Conservation (phyloP, 2,113 vertebrate genomes). For the Polypterus senegalus region DNA sequence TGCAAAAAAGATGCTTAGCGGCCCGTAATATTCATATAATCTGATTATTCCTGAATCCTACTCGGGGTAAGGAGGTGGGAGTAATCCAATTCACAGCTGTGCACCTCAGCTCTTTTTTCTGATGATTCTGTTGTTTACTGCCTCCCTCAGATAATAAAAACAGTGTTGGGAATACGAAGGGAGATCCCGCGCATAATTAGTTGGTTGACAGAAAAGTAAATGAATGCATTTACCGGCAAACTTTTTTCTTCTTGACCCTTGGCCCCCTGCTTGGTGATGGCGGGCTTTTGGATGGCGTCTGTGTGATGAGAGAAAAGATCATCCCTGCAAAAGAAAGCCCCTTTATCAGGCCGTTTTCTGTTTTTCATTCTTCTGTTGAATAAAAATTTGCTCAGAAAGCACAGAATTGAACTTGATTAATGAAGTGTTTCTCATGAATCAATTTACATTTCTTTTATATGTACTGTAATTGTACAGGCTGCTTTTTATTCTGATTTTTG, state of each 20-base stretch:
- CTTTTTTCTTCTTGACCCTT: no score
- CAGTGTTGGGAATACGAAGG: neutral
- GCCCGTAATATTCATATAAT: constrained; percentile 81
- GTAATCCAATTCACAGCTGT: constrained; percentile 44
- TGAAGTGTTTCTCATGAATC: constrained; percentile 35
- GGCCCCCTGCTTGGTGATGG: no score
- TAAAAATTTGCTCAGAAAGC: constrained; percentile 30
- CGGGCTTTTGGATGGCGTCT: no score
- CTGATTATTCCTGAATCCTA: constrained; percentile 76
- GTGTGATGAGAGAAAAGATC: no score
- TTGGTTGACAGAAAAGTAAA: neutral
- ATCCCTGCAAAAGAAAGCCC: no score
- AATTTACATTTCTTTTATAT: constrained; percentile 39
- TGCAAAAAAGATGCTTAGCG: constrained; percentile 80
- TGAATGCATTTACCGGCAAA: no score
- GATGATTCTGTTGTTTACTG: constrained; percentile 14
- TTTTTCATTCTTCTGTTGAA: constrained; percentile 35
- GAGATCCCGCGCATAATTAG: neutral
- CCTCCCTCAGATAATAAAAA: constrained; percentile 1
- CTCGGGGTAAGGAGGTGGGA: constrained; percentile 44
- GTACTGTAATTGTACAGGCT: no score
- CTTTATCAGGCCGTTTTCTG: no score
- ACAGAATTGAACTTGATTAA: constrained; percentile 31
- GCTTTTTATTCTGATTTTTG: no score
- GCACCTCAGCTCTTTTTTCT: constrained; percentile 35